These are phyloP conservation scores for Vulpes vulpes DNA, from an alignment of 2,113 vertebrate genomes.

Conservation along the genomic window DNA sequence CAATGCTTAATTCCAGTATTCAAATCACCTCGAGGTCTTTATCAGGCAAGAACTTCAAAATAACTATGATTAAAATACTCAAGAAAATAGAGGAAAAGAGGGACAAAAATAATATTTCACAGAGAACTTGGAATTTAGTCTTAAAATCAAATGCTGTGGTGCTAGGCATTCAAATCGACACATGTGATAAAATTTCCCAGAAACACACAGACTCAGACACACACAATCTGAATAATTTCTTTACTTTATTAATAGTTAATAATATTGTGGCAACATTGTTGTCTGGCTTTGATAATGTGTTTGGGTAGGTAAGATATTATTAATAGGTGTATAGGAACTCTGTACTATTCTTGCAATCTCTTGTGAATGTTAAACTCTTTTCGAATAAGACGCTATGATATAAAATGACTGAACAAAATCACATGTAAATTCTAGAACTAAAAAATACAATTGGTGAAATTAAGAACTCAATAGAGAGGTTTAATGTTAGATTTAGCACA, in stretches of 20 bases:
- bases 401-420: neutral
- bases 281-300: slow-evolving; percentile 24
- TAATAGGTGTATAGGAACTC: neutral
- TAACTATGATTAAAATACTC: slow-evolving; percentile 19
- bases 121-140: neutral
- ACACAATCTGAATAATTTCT: neutral
- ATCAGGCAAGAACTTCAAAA: neutral
- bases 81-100: neutral
- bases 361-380: slow-evolving; percentile 17
- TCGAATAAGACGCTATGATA: neutral
- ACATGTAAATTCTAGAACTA: slow-evolving; percentile 48
- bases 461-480: neutral
- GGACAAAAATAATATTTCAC: neutral
- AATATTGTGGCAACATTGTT: neutral
- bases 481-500: slow-evolving; percentile 50
- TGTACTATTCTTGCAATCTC: neutral
- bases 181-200: neutral
- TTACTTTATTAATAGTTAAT: slow-evolving; percentile 10
- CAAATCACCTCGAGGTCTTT: neutral
- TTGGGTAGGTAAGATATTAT: neutral
- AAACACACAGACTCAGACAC: neutral
- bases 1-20: neutral
- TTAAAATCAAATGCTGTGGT: neutral
- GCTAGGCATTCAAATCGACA: neutral
- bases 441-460: neutral